Conservation (phyloP, 2,113 vertebrate species). For the Lanius collurio region DNA sequence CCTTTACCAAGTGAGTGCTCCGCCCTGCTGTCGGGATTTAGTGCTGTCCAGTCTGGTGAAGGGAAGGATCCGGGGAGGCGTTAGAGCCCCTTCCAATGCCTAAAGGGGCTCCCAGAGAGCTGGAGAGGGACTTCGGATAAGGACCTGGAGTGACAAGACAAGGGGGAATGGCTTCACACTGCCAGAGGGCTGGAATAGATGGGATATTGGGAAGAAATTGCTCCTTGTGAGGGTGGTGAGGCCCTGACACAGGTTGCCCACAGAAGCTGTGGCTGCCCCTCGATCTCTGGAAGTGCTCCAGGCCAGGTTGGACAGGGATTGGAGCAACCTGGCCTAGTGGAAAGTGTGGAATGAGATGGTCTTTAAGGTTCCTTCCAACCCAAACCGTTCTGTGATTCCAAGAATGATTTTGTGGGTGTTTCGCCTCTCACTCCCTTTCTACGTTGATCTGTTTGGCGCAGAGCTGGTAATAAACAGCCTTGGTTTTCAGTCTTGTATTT, state of each 20-base stretch:
- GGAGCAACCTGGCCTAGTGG: rapidly evolving
- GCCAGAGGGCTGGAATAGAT: rapidly evolving
- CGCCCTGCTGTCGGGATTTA: rapidly evolving
- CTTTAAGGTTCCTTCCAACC: background rate
- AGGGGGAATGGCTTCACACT: rapidly evolving
- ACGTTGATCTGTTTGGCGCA: too few relatives aligned
- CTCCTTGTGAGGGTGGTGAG: rapidly evolving
- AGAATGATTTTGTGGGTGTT: background rate
- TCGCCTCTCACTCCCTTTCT: background rate
- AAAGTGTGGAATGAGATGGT: background rate
- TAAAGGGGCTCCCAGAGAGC: background rate
- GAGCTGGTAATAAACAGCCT: background rate
- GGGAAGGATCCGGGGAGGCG: rapidly evolving
- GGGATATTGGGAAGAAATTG: background rate
- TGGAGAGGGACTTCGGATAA: background rate
- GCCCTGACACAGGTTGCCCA: background rate
- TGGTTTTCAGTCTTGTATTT: background rate
- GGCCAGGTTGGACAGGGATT: rapidly evolving
- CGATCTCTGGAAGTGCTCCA: rapidly evolving
- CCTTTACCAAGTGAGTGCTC: background rate
- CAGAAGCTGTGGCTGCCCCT: background rate
- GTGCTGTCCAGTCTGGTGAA: background rate
- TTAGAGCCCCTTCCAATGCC: rapidly evolving
- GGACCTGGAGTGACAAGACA: background rate
- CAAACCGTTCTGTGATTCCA: background rate